Base-by-base conservation (phyloP, 1,140 invertebrate genomes). In the Drusus annulatus region DNA sequence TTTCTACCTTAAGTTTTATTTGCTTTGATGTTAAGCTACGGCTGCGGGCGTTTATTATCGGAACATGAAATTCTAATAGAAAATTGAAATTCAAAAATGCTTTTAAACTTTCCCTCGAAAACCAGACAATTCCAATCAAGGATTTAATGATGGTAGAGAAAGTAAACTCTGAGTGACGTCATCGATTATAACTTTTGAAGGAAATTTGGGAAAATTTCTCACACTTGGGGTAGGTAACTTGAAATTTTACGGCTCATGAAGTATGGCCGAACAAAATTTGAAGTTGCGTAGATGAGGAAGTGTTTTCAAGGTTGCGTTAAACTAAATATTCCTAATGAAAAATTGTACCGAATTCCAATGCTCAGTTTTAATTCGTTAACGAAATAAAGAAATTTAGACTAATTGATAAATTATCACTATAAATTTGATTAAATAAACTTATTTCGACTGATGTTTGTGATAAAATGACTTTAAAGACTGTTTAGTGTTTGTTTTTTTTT, bases 1-100 rank as follows among this genome's bases (percentile, higher is more conserved):
- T 68, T 17, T 36, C 5, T 68, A 68, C 36, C 63, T 68, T 36
- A 68, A 68, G n/a, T 68, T 68, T 68, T 68, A 31, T 68, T 68
- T 68, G 21, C 63, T 45, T 50, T 36, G 31, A 36, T 68, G 31
- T 19, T 68, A 45, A 36, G 8, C n/a, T 19, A 16, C 21, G 63
- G 28, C 63, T 4, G n/a, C 16, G 10, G 28, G 63, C 63, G 31
- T 68, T 68, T 36, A 68, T 63, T 68, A 68, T 68, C 63, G 31
- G 15, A n/a, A 68, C 31, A 68, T n/a, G 21, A 68, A 50, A 68
- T 68, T 45, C 21, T 68, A 3, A 36, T 62, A 19, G 16, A 45
- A n/a, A 68, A 17, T 68, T 36, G 31, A 50, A 68, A 68, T 68
- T 45, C 45, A 8, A 13, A 68, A 68, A 68, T 62, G 10, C 28